Evolutionary conservation across 2,797 vertebrate genomes (phyloP).

Genomic region (Muscicapa comitata): DNA sequence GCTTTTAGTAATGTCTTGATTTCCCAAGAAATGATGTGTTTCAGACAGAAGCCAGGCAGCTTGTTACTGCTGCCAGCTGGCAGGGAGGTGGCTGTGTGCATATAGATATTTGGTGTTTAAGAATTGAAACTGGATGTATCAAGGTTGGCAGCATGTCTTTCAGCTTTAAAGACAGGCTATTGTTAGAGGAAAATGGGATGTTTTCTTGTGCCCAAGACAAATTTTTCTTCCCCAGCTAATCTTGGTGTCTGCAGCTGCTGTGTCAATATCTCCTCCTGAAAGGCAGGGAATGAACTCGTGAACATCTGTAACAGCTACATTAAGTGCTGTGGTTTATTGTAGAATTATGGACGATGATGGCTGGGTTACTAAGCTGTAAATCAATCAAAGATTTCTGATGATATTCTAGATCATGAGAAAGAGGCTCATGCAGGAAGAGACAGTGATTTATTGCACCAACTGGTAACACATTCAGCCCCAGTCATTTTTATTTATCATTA

Average conservation of each 20-base stretch:
- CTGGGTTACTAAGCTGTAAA: constrained; percentile 52
- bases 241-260: constrained; percentile 34
- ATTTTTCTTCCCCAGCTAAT: neutral
- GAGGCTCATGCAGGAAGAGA: neutral
- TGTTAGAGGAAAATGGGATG: neutral
- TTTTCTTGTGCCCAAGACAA: neutral
- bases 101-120: neutral
- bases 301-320: constrained; percentile 52
- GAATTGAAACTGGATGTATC: neutral
- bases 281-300: constrained; percentile 24
- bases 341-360: constrained; percentile 43
- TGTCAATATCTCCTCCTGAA: constrained; percentile 3
- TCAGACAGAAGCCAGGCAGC: neutral
- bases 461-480: constrained; percentile 6
- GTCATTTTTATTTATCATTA: constrained; percentile 41
- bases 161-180: neutral
- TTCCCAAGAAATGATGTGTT: neutral
- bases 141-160: neutral
- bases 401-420: constrained; percentile 25
- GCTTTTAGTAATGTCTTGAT: neutral
- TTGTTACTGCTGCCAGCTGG: neutral
- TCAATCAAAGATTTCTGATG: constrained; percentile 35
- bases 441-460: constrained; percentile 55
- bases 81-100: neutral
- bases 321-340: constrained; percentile 45